Conservation (phyloP, 2,888 invertebrate genomes). For the Synergus umbraculus region DNA sequence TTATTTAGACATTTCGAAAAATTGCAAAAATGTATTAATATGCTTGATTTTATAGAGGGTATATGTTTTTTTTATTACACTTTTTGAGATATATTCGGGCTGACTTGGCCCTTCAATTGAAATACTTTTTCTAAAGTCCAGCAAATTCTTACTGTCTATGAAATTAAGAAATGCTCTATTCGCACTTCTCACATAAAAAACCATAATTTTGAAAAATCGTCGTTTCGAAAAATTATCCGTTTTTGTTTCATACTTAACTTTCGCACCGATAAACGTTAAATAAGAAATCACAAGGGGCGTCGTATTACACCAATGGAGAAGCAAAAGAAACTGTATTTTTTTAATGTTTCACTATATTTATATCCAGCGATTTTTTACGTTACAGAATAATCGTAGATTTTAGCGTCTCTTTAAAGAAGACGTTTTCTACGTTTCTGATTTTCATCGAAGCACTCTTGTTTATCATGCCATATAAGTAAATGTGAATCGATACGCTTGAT, state of each 20-base stretch:
- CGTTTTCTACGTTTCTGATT: not conserved
- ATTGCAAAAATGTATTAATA: not conserved
- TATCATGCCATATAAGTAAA: slow-evolving; percentile 37
- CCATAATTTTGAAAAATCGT: not conserved
- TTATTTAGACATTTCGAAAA: not conserved
- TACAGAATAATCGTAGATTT: not conserved
- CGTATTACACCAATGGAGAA: slow-evolving; percentile 18
- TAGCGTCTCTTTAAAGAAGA: not conserved
- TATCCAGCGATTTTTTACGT: not conserved
- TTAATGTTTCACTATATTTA: not conserved
- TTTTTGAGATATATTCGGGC: too few relatives aligned
- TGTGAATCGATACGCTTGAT: slow-evolving; percentile 12
- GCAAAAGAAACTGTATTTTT: not conserved
- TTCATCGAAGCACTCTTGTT: slow-evolving; percentile 15
- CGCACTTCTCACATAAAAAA: not conserved
- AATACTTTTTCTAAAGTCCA: not conserved
- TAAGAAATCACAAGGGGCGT: not conserved
- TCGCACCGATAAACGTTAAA: slow-evolving; percentile 9
- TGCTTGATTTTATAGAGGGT: not conserved
- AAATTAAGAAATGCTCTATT: not conserved
- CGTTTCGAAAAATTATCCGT: not conserved
- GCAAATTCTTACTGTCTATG: not conserved
- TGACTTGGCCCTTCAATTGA: not conserved
- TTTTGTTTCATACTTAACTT: not conserved
- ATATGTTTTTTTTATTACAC: not conserved